A percentile compares a stretch with the other conserved stretches of the same genome.
Evolutionary conservation across 2,113 vertebrate species (phyloP).

Genomic region (Phyllostomus discolor): DNA sequence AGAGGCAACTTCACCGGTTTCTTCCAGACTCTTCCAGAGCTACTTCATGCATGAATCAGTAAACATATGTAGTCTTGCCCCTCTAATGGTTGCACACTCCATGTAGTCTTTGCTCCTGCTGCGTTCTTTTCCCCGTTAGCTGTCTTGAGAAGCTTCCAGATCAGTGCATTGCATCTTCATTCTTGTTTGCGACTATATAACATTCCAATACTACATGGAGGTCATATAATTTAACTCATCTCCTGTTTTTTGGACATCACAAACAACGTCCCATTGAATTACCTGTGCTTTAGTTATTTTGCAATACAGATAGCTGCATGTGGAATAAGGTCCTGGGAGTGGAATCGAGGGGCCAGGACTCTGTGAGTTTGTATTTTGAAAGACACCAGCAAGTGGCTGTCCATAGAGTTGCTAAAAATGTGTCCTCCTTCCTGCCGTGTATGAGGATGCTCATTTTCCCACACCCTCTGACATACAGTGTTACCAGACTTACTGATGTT

Average conservation of each 20-base stretch:
- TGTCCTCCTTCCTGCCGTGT: neutral
- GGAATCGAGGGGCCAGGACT: neutral
- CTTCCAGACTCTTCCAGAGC: neutral
- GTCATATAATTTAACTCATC: neutral
- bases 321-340: neutral
- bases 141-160: neutral
- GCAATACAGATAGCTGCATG: neutral
- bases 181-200: neutral
- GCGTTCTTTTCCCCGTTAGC: neutral
- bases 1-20: neutral
- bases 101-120: neutral
- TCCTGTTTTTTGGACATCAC: neutral
- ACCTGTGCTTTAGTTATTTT: neutral
- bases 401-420: neutral
- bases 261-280: neutral
- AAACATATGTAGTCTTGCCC: neutral
- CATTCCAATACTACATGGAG: rapidly evolving
- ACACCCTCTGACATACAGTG: neutral
- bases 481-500: neutral
- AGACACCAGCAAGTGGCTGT: neutral
- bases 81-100: rapidly evolving
- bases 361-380: neutral
- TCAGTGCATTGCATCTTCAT: neutral
- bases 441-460: neutral
- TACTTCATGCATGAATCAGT: neutral